Conservation (phyloP, 1,140 invertebrate genomes). For the Pogonomyrmex barbatus region DNA sequence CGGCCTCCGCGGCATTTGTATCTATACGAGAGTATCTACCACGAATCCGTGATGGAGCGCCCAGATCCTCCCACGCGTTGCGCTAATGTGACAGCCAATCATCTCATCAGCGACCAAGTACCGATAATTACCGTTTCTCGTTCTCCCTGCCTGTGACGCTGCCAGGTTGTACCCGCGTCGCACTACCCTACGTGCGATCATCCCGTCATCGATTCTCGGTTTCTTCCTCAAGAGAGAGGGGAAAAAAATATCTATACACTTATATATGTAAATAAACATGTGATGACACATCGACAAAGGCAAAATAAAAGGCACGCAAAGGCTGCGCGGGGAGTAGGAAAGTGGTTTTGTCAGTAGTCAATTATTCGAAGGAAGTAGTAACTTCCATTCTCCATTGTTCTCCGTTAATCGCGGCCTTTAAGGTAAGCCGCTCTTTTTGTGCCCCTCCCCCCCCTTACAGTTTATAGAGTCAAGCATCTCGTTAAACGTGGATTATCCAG, state of each 20-base stretch:
- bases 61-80: slow-evolving; percentile 68
- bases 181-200: background rate
- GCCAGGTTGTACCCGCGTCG: background rate
- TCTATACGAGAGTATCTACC: background rate
- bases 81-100: slow-evolving; percentile 73
- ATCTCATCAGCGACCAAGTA: slow-evolving; percentile 75
- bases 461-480: slow-evolving; percentile 46
- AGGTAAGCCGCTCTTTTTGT: slow-evolving; percentile 33
- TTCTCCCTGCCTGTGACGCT: slow-evolving; percentile 42
- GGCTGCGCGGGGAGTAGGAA: background rate
- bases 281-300: slow-evolving; percentile 2
- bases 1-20: background rate
- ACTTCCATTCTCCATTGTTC: slow-evolving; percentile 55
- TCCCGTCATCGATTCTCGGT: slow-evolving; percentile 3
- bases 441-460: background rate
- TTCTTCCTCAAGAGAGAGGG: background rate
- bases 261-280: background rate
- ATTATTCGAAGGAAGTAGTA: slow-evolving; percentile 50
- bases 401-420: slow-evolving; percentile 50
- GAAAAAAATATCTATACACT: background rate
- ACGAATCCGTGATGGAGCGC: slow-evolving; percentile 22
- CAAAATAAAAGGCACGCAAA: background rate
- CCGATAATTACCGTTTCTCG: slow-evolving; percentile 72
- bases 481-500: slow-evolving; percentile 50
- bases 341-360: slow-evolving; percentile 9